phyloP scores from a whole-genome alignment of 2,113 vertebrate genomes.

The Larimichthys crocea region DNA sequence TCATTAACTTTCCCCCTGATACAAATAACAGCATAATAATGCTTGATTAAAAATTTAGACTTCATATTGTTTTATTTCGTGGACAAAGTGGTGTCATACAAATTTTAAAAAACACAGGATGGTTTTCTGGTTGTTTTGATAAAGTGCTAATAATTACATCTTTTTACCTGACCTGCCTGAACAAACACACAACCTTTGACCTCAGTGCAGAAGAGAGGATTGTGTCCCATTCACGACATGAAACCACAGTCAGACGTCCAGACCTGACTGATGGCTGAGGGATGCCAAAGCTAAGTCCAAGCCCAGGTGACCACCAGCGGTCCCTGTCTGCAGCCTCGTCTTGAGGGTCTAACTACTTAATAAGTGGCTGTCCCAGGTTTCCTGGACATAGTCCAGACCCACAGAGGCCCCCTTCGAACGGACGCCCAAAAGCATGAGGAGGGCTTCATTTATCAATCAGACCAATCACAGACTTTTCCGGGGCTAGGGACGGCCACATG shows the following conservation, averaged over 20 bases:
- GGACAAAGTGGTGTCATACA: constrained; percentile 58
- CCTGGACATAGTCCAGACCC: constrained; percentile 97
- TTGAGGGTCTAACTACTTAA: constrained; percentile 95
- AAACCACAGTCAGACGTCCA: constrained; percentile 48
- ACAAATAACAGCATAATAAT: constrained; percentile 34
- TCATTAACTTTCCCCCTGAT: constrained; percentile 47
- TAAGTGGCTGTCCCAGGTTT: constrained; percentile 97
- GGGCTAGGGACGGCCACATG: constrained; percentile 81
- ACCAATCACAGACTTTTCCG: constrained; percentile 84
- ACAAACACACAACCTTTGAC: constrained; percentile 73
- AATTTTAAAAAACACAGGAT: not conserved
- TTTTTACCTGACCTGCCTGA: constrained; percentile 75
- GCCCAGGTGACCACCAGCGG: constrained; percentile 87
- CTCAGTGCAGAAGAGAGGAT: constrained; percentile 64
- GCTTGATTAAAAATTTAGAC: constrained; percentile 17
- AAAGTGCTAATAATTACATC: constrained; percentile 75
- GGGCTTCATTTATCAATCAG: constrained; percentile 89
- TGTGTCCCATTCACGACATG: constrained; percentile 54
- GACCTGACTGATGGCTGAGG: constrained; percentile 60
- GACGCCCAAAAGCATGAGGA: constrained; percentile 83
- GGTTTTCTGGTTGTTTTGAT: constrained; percentile 63
- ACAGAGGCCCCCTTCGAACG: constrained; percentile 86
- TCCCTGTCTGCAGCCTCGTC: constrained; percentile 87
- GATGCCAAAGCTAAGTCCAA: constrained; percentile 76
- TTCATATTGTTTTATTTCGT: constrained; percentile 24